phyloP scores from a whole-genome alignment of 2,888 invertebrate species.

The Arctia plantaginis region DNA sequence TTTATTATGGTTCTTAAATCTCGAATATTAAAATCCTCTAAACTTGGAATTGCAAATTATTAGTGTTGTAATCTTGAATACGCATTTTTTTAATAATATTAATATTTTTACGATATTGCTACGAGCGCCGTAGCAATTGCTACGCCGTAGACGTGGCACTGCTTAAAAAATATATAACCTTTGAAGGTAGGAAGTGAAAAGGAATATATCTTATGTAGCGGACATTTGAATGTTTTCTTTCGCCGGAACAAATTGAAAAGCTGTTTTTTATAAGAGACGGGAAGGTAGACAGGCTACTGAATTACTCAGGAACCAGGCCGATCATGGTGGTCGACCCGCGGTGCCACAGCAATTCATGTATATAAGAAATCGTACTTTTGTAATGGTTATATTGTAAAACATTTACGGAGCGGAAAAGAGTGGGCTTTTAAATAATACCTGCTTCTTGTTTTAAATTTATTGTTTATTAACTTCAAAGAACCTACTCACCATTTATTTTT shows the following conservation, averaged over 20 bases:
- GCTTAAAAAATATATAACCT: constrained; percentile 37
- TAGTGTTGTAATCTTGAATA: not conserved
- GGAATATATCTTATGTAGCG: constrained; percentile 59
- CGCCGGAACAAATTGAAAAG: constrained; percentile 71
- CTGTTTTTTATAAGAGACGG: constrained; percentile 59
- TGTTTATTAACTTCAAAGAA: too few relatives aligned
- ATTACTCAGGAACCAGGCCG: constrained; percentile 56
- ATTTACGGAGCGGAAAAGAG: not conserved
- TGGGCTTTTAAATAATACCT: not conserved
- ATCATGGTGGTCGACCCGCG: constrained; percentile 54
- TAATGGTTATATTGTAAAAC: constrained; percentile 12
- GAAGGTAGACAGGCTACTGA: constrained; percentile 58
- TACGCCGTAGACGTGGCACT: constrained; percentile 36
- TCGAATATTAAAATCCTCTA: not conserved
- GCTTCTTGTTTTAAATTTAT: not conserved
- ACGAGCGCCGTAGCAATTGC: constrained; percentile 32
- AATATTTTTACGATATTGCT: too few relatives aligned
- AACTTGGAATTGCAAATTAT: not conserved
- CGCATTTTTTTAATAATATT: too few relatives aligned
- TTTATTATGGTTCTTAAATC: too few relatives aligned
- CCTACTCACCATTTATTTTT: not conserved
- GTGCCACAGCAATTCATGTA: constrained; percentile 22
- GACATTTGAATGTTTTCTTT: constrained; percentile 70
- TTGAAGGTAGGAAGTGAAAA: constrained; percentile 53
- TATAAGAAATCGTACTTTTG: constrained; percentile 22